phyloP scores from a whole-genome alignment of 2,888 invertebrate species.

The Acleris emargana region DNA sequence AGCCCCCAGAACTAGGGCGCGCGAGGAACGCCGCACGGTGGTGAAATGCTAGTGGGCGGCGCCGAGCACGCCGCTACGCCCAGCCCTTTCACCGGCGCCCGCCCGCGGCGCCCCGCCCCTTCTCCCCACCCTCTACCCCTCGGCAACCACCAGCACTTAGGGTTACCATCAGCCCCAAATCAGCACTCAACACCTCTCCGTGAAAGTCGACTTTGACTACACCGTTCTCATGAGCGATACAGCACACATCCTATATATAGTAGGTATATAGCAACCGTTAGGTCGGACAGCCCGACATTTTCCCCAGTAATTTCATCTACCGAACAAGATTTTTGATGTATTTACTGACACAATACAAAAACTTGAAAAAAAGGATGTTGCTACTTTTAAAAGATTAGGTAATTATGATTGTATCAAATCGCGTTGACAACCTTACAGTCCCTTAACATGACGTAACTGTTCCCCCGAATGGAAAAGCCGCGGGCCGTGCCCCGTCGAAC shows the following conservation, averaged over 20 bases:
- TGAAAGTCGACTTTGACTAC: not conserved
- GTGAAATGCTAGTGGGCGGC: constrained; percentile 79
- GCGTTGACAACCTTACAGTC: constrained; percentile 31
- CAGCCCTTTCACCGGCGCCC: constrained; percentile 79
- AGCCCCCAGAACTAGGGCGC: constrained; percentile 77
- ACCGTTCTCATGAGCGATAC: not conserved
- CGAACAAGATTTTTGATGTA: too few relatives aligned
- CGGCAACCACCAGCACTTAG: constrained; percentile 59
- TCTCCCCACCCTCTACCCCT: constrained; percentile 61
- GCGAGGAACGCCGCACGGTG: constrained; percentile 67
- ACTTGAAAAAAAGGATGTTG: too few relatives aligned
- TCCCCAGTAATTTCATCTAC: too few relatives aligned
- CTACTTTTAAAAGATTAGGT: not conserved
- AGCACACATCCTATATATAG: not conserved
- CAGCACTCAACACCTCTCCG: constrained; percentile 16
- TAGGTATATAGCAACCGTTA: too few relatives aligned
- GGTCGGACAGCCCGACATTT: too few relatives aligned
- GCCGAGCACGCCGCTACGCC: constrained; percentile 77
- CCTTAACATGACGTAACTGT: constrained; percentile 58
- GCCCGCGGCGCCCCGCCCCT: constrained; percentile 70
- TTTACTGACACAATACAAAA: too few relatives aligned
- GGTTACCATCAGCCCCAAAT: constrained; percentile 39
- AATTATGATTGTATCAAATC: not conserved
- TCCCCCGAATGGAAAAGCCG: constrained; percentile 70
- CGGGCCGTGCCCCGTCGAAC: constrained; percentile 68